Percentiles rank a stretch among this genome's conserved stretches.
Evolutionary conservation across 2,888 invertebrate genomes (phyloP).

Genomic region (Lepidochitona cinerea): DNA sequence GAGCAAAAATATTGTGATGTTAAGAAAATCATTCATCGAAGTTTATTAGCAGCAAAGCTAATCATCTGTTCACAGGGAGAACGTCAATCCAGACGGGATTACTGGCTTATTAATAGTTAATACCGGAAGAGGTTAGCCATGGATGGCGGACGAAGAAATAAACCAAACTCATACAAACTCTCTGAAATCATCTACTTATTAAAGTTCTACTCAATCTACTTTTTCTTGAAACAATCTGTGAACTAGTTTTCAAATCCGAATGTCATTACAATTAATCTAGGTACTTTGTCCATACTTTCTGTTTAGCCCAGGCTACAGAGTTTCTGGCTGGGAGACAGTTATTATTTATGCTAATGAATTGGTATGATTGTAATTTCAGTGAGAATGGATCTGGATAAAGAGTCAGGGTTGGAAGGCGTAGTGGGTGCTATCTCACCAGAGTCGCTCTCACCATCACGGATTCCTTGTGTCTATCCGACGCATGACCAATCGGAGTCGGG

Average conservation of each 20-base stretch:
- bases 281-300: too few species aligned
- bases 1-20: conserved; percentile 5
- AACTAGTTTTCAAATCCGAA: too few species aligned
- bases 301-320: too few species aligned
- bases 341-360: conserved; percentile 5
- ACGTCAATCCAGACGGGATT: too few species aligned
- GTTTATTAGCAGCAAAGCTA: not conserved
- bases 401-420: not conserved
- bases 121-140: too few species aligned
- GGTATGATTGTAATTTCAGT: not conserved
- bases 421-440: not conserved
- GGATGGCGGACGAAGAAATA: too few species aligned
- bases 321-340: not conserved
- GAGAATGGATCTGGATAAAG: not conserved
- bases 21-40: not conserved
- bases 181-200: too few species aligned
- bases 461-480: not conserved
- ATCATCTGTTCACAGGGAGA: not conserved
- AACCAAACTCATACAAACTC: too few species aligned
- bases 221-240: too few species aligned
- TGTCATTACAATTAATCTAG: too few species aligned
- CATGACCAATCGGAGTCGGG: not conserved
- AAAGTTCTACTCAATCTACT: too few species aligned
- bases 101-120: not conserved
- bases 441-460: not conserved